These are phyloP conservation scores for Echeneis naucrates DNA, from an alignment of 2,797 vertebrate species.

Conservation along the genomic window DNA sequence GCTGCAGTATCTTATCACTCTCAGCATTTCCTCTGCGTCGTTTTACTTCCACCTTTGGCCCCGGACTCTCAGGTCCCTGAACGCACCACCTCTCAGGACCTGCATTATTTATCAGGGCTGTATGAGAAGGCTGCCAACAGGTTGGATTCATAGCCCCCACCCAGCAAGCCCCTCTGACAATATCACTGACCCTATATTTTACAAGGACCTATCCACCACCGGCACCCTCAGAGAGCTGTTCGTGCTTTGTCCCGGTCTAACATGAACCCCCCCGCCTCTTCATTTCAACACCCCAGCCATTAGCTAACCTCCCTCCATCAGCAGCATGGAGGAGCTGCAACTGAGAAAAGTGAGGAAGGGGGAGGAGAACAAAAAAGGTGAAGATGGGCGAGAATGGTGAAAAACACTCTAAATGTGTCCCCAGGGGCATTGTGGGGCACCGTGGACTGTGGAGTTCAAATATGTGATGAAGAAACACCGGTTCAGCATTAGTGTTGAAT, in stretches of 20 bases:
- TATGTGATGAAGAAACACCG: conserved; percentile 18
- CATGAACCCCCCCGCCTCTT: conserved; percentile 13
- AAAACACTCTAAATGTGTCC: conserved; percentile 54
- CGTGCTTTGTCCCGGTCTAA: conserved; percentile 24
- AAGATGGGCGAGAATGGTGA: conserved; percentile 62
- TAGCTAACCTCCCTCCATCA: conserved; percentile 59
- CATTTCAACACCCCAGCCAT: conserved; percentile 73
- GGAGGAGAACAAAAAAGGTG: conserved; percentile 10
- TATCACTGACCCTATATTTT: conserved; percentile 53
- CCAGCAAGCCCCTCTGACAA: conserved; percentile 36
- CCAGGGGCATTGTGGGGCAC: conserved; percentile 1
- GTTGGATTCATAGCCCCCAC: conserved; percentile 44
- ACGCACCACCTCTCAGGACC: conserved; percentile 46
- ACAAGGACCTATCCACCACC: conserved; percentile 30
- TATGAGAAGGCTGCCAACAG: conserved; percentile 54
- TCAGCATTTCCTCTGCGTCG: conserved; percentile 41
- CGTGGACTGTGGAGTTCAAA: conserved; percentile 11
- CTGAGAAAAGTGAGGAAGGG: conserved; percentile 31
- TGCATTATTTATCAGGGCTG: conserved; percentile 70
- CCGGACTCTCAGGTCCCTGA: conserved; percentile 44
- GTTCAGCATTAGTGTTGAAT: conserved; percentile 9
- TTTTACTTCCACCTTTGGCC: conserved; percentile 39
- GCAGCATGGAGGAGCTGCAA: conserved; percentile 35
- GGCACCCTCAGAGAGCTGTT: conserved; percentile 52
- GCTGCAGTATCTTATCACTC: conserved; percentile 21